Percentiles rank a stretch among this genome's conserved stretches.
These are phyloP conservation scores for Noctua pronuba DNA, from an alignment of 2,888 invertebrate species.

Conservation along the genomic window DNA sequence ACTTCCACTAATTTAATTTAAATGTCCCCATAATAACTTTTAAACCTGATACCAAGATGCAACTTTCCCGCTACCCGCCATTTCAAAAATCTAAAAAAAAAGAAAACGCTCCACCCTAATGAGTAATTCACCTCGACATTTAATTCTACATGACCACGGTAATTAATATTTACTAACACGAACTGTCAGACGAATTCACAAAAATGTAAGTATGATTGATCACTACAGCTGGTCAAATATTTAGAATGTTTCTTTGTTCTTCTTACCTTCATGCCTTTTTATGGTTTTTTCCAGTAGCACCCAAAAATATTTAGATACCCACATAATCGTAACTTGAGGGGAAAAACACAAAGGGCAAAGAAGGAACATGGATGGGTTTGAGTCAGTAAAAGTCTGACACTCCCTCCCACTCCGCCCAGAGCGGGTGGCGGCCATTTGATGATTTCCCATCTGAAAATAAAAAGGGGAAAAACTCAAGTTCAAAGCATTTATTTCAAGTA, in stretches of 20 bases:
- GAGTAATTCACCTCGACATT: constrained; percentile 74
- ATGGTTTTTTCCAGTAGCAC: neutral
- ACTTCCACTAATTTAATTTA: too few species aligned
- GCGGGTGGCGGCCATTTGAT: too few species aligned
- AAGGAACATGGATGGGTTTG: too few species aligned
- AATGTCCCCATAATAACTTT: too few species aligned
- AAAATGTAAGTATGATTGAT: constrained; percentile 66
- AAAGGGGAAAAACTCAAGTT: neutral
- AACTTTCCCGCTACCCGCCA: too few species aligned
- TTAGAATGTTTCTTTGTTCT: constrained; percentile 6
- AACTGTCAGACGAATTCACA: constrained; percentile 58
- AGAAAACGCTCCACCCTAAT: too few species aligned
- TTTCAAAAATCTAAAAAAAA: too few species aligned
- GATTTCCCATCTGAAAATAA: too few species aligned
- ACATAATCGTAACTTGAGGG: neutral
- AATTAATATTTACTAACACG: constrained; percentile 66
- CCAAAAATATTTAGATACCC: neutral
- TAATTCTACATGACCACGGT: constrained; percentile 60
- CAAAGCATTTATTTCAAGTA: neutral
- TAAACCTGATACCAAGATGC: too few species aligned
- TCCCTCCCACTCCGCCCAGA: too few species aligned
- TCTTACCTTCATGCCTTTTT: neutral
- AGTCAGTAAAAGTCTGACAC: too few species aligned
- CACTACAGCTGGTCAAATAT: constrained; percentile 51
- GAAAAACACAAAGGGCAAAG: neutral